Percentiles rank a stretch among this genome's conserved stretches.
These are phyloP conservation scores for Sparus aurata DNA, from an alignment of 2,797 vertebrate species.

Conservation along the genomic window DNA sequence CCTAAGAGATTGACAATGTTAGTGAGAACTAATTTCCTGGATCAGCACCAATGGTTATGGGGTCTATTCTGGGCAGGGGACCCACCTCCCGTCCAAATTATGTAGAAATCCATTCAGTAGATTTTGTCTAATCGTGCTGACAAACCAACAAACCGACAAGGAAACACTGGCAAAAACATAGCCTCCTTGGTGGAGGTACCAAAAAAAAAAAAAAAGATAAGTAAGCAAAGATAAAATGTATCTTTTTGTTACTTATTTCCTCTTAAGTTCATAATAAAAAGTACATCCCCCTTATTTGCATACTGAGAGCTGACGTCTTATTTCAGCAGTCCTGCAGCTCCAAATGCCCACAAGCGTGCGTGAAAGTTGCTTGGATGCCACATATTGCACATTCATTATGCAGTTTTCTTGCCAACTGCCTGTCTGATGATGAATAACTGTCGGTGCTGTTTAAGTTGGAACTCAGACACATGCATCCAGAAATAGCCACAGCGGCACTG, in stretches of 20 bases:
- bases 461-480: slow-evolving; percentile 51
- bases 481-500: slow-evolving; percentile 66
- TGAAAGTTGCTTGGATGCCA: slow-evolving; percentile 26
- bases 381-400: slow-evolving; percentile 40
- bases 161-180: no score
- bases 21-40: no score
- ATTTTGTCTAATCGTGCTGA: no score
- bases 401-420: slow-evolving; percentile 46
- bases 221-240: not conserved
- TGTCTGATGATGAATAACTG: slow-evolving; percentile 57
- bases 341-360: not conserved
- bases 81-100: no score
- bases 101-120: no score
- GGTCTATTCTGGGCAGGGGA: no score
- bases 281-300: not conserved
- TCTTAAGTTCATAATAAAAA: not conserved
- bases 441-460: slow-evolving; percentile 50
- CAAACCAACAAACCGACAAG: no score
- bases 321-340: slow-evolving; percentile 22
- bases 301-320: not conserved
- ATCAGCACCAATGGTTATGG: no score
- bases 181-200: no score
- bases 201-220: not conserved
- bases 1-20: no score
- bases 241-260: slow-evolving; percentile 1